Conservation (phyloP, 2,113 vertebrate genomes). For the Mugil cephalus region DNA sequence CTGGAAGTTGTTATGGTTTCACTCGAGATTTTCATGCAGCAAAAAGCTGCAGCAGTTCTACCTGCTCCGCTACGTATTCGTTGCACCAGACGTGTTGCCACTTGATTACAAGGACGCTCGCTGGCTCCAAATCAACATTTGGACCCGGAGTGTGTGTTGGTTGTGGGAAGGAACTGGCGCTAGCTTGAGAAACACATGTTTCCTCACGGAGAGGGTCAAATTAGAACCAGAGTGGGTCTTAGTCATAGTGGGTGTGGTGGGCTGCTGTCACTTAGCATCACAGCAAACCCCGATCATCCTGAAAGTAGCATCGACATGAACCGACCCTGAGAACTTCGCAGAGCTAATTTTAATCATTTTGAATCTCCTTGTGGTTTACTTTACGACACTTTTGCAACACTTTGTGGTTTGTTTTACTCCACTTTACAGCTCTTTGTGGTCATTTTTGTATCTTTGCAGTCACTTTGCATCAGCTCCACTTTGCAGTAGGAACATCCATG, state of each 20-base stretch:
- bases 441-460: not conserved
- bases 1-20: not conserved
- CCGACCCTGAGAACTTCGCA: no score
- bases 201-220: slow-evolving; percentile 41
- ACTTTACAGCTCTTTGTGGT: not conserved
- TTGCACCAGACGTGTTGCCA: not conserved
- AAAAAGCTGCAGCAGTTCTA: not conserved
- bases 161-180: slow-evolving; percentile 39
- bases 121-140: slow-evolving; percentile 1
- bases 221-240: slow-evolving; percentile 55
- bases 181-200: slow-evolving; percentile 30
- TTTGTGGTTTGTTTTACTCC: not conserved
- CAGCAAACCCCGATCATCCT: not conserved
- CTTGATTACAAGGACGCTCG: slow-evolving; percentile 1
- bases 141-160: not conserved
- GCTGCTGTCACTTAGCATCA: slow-evolving; percentile 4
- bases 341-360: no score
- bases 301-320: no score
- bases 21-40: not conserved
- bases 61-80: not conserved
- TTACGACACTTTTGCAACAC: not conserved
- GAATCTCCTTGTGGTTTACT: not conserved
- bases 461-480: no score
- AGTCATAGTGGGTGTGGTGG: slow-evolving; percentile 54
- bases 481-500: no score